Evolutionary conservation across 2,888 invertebrate genomes (phyloP).

Genomic region (Masnerella sp.): DNA sequence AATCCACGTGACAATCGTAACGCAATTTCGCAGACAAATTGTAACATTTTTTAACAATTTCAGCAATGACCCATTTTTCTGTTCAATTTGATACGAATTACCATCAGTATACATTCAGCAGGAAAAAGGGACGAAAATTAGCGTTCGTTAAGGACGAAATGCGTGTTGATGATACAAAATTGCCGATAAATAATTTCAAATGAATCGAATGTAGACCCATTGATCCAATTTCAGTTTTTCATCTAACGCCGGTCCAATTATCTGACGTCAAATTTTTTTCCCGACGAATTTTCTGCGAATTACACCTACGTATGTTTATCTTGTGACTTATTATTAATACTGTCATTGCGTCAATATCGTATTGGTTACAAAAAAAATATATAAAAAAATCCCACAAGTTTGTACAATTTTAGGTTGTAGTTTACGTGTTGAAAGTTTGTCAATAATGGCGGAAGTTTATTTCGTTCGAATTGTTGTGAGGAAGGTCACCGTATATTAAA

Average conservation of each 20-base stretch:
- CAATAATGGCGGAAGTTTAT: too few species aligned
- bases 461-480: too few species aligned
- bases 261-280: background rate
- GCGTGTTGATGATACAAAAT: conserved; percentile 22
- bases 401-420: too few species aligned
- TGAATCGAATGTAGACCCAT: conserved; percentile 7
- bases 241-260: conserved; percentile 19
- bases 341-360: too few species aligned
- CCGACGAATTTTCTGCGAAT: background rate
- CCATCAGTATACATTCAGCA: conserved; percentile 25
- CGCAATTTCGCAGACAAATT: too few species aligned
- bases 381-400: too few species aligned
- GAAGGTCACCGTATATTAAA: too few species aligned
- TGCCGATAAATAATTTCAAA: conserved; percentile 19
- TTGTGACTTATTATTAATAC: background rate
- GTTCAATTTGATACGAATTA: conserved; percentile 18
- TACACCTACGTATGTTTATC: background rate
- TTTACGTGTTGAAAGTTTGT: too few species aligned
- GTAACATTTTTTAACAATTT: background rate
- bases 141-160: conserved; percentile 20
- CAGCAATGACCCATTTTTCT: conserved; percentile 6
- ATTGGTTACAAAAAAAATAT: too few species aligned
- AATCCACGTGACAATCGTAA: too few species aligned
- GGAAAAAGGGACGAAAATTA: conserved; percentile 19
- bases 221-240: conserved; percentile 23